Percentiles rank a stretch among this genome's conserved stretches.
Conservation (phyloP, 2,797 vertebrate genomes). For the Corythornis leucogaster region DNA sequence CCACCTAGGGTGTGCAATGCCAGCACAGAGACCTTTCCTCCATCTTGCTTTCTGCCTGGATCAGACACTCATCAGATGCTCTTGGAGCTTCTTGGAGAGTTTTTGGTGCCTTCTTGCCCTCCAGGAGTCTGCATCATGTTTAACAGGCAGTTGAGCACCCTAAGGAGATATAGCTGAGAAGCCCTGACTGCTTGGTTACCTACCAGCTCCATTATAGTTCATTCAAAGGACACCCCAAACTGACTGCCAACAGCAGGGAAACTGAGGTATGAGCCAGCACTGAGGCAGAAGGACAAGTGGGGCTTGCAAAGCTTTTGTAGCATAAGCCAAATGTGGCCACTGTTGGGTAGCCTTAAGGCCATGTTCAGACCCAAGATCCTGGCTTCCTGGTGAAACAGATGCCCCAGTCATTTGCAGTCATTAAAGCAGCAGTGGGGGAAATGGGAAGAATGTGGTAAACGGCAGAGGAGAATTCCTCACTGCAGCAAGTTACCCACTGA, state of each 20-base stretch:
- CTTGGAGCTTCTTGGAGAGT: background rate
- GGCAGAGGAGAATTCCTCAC: background rate
- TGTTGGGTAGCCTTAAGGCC: background rate
- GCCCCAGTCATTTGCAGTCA: background rate
- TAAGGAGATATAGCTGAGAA: background rate
- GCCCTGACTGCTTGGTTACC: background rate
- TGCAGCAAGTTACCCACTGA: background rate
- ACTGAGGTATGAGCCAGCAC: background rate
- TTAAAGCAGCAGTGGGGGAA: background rate
- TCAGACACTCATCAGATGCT: background rate
- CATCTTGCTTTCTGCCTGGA: background rate
- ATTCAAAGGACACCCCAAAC: background rate
- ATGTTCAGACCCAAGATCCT: background rate
- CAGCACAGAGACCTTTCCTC: background rate
- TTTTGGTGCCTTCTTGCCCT: background rate
- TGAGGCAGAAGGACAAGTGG: background rate
- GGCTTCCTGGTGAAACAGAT: background rate
- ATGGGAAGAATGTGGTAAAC: background rate
- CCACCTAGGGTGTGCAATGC: fast-evolving
- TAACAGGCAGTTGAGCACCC: background rate
- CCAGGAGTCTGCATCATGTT: background rate
- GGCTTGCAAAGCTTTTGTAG: background rate
- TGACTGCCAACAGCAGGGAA: background rate
- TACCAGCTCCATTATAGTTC: background rate
- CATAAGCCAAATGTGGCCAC: background rate